Evolutionary conservation across 2,888 invertebrate genomes (phyloP), one percentile per base, ranked within the genome.

Genomic region (Sycophila texana): DNA sequence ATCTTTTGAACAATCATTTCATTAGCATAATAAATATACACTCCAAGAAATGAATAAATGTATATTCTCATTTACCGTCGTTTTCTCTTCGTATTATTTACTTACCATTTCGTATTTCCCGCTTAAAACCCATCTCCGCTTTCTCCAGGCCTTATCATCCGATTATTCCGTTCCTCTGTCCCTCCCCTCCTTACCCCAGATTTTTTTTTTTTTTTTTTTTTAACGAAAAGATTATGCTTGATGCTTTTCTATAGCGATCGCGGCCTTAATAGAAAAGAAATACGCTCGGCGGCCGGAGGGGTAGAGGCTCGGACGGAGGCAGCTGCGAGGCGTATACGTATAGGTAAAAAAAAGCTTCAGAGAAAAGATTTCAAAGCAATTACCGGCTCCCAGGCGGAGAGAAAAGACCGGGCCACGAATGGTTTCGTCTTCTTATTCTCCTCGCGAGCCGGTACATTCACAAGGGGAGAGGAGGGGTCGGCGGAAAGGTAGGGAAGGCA

Each of bases 361-460:
- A 60, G 63, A 67, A 71, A 66, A 77, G 77, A 77, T 72, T 72
- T 77, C 72, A 47, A 67, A 77, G 72, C 66, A 77, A 77, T 77
- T 77, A 77, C 77, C 67, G 57, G 49, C 14, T 51, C 0, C 5
- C 20, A 61, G 20, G 63, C 39, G n/a, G 63, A 63, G 18, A 39
- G 18, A 67, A 18, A 53, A 53, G 18, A 70, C 53, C 53, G 47
- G 22, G 57, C 22, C 26, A 10, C 47, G 49, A 57, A 74, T 47
- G 13, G 49, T 30, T 66, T 57, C 49, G 20, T 68, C 68, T 71
- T 58, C 39, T 39, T 39, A 39, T 39, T 39, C 18, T 58, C 53
- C n/a, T 12, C 16, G 53, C 16, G 53, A 4, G 53, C 16, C 53
- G 53, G n/a, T 53, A 14, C 53, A 53, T 26, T 26, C 26, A 26